Conservation (phyloP, 1,140 invertebrate species). For the Atopsyche davidsoni region DNA sequence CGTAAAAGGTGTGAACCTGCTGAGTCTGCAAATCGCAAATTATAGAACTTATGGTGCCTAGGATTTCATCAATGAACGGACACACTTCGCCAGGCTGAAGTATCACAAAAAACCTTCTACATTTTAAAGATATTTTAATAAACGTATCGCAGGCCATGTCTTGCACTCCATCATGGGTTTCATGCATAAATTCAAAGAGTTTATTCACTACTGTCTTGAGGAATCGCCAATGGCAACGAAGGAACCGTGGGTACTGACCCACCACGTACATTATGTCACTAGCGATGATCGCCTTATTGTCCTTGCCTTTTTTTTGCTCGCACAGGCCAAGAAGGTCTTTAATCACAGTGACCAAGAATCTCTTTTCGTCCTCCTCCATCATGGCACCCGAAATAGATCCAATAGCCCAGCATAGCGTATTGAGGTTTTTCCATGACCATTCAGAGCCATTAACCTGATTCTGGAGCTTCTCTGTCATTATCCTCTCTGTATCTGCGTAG, state of each 20-base stretch:
- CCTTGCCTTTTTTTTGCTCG: constrained; percentile 99
- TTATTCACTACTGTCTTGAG: constrained; percentile 99
- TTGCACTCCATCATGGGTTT: constrained; percentile 98
- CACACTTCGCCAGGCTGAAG: constrained; percentile 93
- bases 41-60: constrained; percentile 91
- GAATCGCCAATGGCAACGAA: constrained; percentile 99
- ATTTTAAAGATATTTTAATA: constrained; percentile 99
- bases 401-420: constrained; percentile 99
- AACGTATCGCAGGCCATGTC: constrained; percentile 99
- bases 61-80: constrained; percentile 99
- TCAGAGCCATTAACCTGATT: constrained; percentile 98
- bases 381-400: constrained; percentile 98
- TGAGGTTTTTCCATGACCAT: constrained; percentile 99
- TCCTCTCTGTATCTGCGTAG: constrained; percentile 93
- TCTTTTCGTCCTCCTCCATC: constrained; percentile 98
- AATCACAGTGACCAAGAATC: constrained; percentile 98
- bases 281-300: constrained; percentile 99
- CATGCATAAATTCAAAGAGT: constrained; percentile 99
- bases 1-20: constrained; percentile 99
- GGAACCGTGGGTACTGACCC: constrained; percentile 97
- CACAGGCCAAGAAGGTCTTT: constrained; percentile 97
- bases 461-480: constrained; percentile 98
- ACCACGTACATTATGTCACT: constrained; percentile 99
- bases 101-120: constrained; percentile 94
- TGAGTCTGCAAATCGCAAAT: constrained; percentile 98